Base-by-base conservation (phyloP, 2,888 invertebrate genomes). In the Drosophila ustulata region DNA sequence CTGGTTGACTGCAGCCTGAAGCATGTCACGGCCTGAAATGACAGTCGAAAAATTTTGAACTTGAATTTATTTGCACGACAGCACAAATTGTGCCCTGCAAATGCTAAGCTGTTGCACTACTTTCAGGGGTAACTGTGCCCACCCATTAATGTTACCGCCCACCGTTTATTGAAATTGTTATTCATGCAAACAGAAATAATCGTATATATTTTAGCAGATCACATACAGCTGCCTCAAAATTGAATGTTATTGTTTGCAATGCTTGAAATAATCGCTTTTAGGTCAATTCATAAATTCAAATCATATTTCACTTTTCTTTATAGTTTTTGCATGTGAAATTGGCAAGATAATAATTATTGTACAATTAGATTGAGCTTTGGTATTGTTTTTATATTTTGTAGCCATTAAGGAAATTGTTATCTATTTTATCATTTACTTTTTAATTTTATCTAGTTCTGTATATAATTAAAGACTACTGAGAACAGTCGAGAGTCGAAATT, bases 31-130 rank as follows among this genome's bases (percentile, higher is more conserved):
- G 49, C 58, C 41, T 30, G 34, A 32, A 64, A 58, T 75, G 89
- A 83, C 87, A 83, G 84, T 37, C 74, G 32, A 56, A 63, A 52
- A 71, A 67, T 88, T 87, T 11, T 80, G 86, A 89, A 75, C 88
- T 88, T 85, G 75, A 88, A 89, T 79, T 82, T 88, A 83, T 83
- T 89, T 84, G 81, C 89, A 89, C 82, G 85, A 81, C 62, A 67
- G 71, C 66, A 61, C 68, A 63, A 67, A 58, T 26, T 68, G 47
- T 71, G 34, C 45, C 13, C 52, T 58, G 45, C 52, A 43, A 53
- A 30, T n/a, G 37, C 23, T 3, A 53, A 79, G 75, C 64, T 46
- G 74, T 58, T 53, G 63, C 50, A 47, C 64, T 47, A 57, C 47
- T 56, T 64, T 70, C 51, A 53, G 43, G 64, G 80, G 76, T 79